These are phyloP conservation scores for Actinostola sp. DNA, from an alignment of 92 coral and sea anemone species.

Conservation along the genomic window DNA sequence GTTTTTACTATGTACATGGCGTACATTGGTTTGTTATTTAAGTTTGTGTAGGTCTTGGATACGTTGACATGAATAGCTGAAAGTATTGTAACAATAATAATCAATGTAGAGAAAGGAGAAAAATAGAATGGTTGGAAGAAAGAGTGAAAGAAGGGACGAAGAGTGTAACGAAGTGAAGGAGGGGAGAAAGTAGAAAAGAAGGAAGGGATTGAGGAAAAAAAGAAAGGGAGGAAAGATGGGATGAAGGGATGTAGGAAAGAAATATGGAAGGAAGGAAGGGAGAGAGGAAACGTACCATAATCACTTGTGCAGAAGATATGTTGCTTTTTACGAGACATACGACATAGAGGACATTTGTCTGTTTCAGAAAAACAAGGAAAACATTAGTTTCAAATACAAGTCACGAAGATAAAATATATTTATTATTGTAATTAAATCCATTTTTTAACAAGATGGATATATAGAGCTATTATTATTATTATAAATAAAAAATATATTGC, in stretches of 20 bases:
- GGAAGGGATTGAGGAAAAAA: not conserved
- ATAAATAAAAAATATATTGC: too few species aligned
- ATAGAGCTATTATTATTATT: too few species aligned
- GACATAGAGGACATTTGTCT: conserved; percentile 47
- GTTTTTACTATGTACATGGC: not conserved
- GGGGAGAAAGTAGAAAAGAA: too few species aligned
- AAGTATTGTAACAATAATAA: not conserved
- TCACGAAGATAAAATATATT: too few species aligned
- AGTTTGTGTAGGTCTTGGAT: conserved; percentile 8
- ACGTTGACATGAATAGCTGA: not conserved
- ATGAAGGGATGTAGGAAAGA: not conserved
- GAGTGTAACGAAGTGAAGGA: too few species aligned
- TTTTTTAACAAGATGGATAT: too few species aligned
- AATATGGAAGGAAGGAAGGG: not conserved
- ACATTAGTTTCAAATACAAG: not conserved
- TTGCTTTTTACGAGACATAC: conserved; percentile 43
- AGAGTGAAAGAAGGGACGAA: not conserved
- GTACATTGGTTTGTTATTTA: conserved; percentile 23
- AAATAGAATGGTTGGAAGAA: not conserved
- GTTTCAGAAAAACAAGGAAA: not conserved
- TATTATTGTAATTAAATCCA: too few species aligned
- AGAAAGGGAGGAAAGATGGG: not conserved
- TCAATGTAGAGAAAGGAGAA: too few species aligned
- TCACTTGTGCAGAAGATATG: conserved; percentile 53
- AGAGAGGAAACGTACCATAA: conserved; percentile 40